Base-by-base conservation (phyloP, 2,888 invertebrate species). In the Osmoderma eremita region DNA sequence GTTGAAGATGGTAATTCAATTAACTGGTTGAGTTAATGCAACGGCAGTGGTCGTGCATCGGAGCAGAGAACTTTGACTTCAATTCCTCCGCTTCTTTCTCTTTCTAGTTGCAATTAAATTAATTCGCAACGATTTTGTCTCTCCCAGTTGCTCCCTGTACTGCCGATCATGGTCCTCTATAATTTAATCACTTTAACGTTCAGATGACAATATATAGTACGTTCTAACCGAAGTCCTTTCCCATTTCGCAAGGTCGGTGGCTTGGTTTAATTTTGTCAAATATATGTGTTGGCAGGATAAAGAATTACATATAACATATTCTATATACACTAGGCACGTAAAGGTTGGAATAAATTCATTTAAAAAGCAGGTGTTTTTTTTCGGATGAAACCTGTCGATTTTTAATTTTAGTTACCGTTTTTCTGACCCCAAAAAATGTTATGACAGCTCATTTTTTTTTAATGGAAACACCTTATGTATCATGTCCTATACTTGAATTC, bases 1-100 rank as follows among this genome's bases (percentile, higher is more conserved):
- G 73, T 73, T 75, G 74, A 75, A 75, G 75, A 73, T 74, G 74
- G 74, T 75, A 76, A 76, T 73, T 72, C 72, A 75, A 76, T 76
- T 76, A 75, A 69, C 69, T 72, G 75, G 68, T 74, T 72, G 74
- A 75, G 70, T 76, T 72, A 70, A 69, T 73, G 68, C 74, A 72
- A 70, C 68, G 58, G 58, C 58, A 45, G 30, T n/a, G 30, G 12
- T 30, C 10, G 58, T 50, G 50, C 36, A 30, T 30, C 20, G 61
- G 36, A 49, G 49, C 24, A 48, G 51, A 58, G 58, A 58, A 53
- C 49, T 63, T 53, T 63, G 67, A 53, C 49, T 68, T 68, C 68
- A 65, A 67, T 63, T 70, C 67, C 61, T 64, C 64, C 62, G 63
- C 42, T 41, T 41, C 63, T 70, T 53, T 75, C 74, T 74, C 68